Base-by-base conservation (phyloP, 2,113 vertebrate genomes). In the Heterotilapia buettikoferi region DNA sequence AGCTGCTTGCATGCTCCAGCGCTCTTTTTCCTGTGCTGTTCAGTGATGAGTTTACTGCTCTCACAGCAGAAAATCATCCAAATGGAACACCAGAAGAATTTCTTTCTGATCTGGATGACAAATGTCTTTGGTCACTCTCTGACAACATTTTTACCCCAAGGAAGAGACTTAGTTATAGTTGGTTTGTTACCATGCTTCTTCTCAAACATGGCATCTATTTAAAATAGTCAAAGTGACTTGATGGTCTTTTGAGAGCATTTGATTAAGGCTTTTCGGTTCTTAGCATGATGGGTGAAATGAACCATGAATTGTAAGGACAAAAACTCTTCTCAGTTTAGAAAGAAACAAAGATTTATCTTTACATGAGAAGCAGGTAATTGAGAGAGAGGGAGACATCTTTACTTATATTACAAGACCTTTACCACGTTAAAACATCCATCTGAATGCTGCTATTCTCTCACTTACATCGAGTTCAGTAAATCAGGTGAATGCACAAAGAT, bases 101-200 rank as follows among this genome's bases (percentile, higher is more conserved):
- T 83, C 11, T 38, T 68, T 90, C 84, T 88, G n/a, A 86, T 86
- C 31, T 38, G 16, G 47, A 90, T 85, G 78, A 54, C 52, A 89
- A 73, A 88, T 36, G 61, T 86, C 84, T 94, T 83, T 84, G 83
- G 89, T 89, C 38, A 33, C 63, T 56, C 12, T 38, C 6, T n/a
- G 26, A 63, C 9, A 2, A n/a, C 19, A 66, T 84, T 33, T 29
- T 29, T 26, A 8, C 54, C 43, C 18, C 1, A 5, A 80, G 66
- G 19, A 26, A 19, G 6, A 18, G 40, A 26, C 19, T 83, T 2
- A 2, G 8, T 33, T 50, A 4, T n/a, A 7, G 63, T 43, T 57
- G 29, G 71, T 76, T 45, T 56, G 29, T 45, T 59, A 52, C 71
- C 40, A 47, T 76, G 68, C 40, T 76, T 78, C 45, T 81, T 38